Percentiles rank a stretch among this genome's conserved stretches.
Conservation (phyloP, 2,113 vertebrate genomes). For the Apeltes quadracus region DNA sequence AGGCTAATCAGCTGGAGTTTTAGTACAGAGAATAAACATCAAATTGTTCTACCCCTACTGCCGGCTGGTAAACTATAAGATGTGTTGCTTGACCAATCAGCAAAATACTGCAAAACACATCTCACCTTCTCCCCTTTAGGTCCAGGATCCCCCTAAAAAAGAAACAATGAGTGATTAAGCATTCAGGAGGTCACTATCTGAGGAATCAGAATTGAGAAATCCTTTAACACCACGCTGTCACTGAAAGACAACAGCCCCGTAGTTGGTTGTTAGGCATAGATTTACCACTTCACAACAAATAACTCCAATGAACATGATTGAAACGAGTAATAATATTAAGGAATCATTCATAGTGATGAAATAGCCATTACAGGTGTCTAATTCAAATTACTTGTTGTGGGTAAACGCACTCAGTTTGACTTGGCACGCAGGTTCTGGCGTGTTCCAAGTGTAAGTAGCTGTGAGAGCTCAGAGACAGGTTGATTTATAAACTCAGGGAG, state of each 20-base stretch:
- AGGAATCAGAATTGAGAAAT: not conserved
- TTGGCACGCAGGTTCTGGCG: slow-evolving; percentile 26
- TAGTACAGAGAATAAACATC: not conserved
- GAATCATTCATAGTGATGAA: slow-evolving; percentile 15
- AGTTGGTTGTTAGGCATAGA: not conserved
- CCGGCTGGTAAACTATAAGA: not conserved
- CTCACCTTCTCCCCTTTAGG: slow-evolving; percentile 78
- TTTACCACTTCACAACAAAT: not conserved
- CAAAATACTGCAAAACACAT: not conserved
- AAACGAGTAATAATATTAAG: slow-evolving; percentile 2
- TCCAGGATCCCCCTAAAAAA: slow-evolving; percentile 87
- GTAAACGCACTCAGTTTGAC: slow-evolving; percentile 19
- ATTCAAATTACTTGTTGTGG: slow-evolving; percentile 14
- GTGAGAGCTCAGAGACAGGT: slow-evolving; percentile 31
- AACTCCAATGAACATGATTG: not conserved
- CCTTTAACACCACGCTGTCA: slow-evolving; percentile 81
- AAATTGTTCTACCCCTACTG: not conserved
- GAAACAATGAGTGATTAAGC: slow-evolving; percentile 33
- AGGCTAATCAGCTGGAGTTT: not conserved
- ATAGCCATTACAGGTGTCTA: not conserved
- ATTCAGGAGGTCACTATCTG: not conserved
- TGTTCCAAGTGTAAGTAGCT: slow-evolving; percentile 29
- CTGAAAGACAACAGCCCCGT: slow-evolving; percentile 63
- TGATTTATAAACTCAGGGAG: slow-evolving; percentile 54
- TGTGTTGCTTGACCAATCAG: not conserved